Evolutionary conservation across 2,797 vertebrate genomes (phyloP).

Genomic region (Myotis pilosus): DNA sequence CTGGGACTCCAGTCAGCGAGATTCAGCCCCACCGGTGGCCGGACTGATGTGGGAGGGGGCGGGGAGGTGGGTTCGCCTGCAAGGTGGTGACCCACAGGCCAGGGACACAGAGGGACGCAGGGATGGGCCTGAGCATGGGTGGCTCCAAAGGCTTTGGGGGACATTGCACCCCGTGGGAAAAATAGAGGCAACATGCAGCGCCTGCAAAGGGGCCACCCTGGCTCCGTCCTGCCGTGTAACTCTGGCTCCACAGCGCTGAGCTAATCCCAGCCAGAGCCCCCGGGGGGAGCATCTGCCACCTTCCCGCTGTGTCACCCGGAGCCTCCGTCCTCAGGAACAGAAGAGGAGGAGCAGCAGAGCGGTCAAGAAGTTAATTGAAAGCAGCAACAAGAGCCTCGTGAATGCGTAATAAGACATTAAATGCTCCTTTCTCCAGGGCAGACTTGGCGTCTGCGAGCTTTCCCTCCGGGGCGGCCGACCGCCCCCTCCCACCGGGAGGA

Average conservation of each 20-base stretch:
- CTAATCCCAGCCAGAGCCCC: constrained; percentile 56
- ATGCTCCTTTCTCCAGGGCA: constrained; percentile 42
- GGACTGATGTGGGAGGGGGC: not conserved
- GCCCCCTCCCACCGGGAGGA: not conserved
- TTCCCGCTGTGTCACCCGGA: not conserved
- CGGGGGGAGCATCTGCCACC: not conserved
- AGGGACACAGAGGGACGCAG: not conserved
- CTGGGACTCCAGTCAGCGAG: not conserved
- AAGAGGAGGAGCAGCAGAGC: constrained; percentile 44
- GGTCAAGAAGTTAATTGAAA: constrained; percentile 70
- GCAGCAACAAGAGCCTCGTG: constrained; percentile 48
- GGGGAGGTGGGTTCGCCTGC: rapidly evolving
- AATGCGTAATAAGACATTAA: constrained; percentile 10
- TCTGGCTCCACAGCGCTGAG: not conserved
- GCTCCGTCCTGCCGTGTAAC: not conserved
- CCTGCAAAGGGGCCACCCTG: not conserved
- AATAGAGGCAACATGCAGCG: not conserved
- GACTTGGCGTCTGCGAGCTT: not conserved
- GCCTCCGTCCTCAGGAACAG: constrained; percentile 17
- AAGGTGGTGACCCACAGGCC: not conserved
- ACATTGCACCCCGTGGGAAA: not conserved
- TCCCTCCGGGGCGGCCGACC: not conserved
- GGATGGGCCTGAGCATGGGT: not conserved
- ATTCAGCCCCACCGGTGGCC: not conserved
- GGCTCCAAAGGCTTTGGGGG: constrained; percentile 25